Percentiles rank a stretch among this genome's conserved stretches.
phyloP scores from a whole-genome alignment of 2,113 vertebrate species.

The Festucalex cinctus region DNA sequence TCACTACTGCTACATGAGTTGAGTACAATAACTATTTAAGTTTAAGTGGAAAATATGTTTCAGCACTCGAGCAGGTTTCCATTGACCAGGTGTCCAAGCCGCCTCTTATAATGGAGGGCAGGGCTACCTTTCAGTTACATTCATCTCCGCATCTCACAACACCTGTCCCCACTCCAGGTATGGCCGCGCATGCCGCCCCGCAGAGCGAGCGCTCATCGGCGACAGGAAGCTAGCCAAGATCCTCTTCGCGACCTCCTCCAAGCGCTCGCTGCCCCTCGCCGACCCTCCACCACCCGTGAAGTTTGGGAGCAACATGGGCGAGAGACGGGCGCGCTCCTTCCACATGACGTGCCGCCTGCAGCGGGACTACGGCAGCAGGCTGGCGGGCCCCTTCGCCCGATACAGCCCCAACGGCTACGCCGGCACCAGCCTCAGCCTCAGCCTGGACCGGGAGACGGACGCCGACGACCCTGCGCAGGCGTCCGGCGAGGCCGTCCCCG shows the following conservation, averaged over 20 bases:
- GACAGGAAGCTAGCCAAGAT: constrained; percentile 34
- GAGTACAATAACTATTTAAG: too few relatives aligned
- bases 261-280: constrained; percentile 1
- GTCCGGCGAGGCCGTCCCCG: constrained; percentile 9
- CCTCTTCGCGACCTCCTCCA: constrained; percentile 13
- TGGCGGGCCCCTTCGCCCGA: constrained; percentile 45
- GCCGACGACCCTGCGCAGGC: constrained; percentile 14
- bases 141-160: constrained; percentile 35
- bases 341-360: constrained; percentile 57
- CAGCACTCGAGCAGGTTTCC: too few relatives aligned
- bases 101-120: neutral
- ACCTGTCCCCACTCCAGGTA: constrained; percentile 47
- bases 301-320: constrained; percentile 50
- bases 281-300: neutral
- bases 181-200: constrained; percentile 36
- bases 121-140: constrained; percentile 10
- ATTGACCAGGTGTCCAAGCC: constrained; percentile 4
- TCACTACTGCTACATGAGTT: too few relatives aligned
- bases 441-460: constrained; percentile 56
- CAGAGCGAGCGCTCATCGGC: constrained; percentile 26
- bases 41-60: too few relatives aligned
- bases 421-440: constrained; percentile 36
- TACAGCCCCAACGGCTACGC: constrained; percentile 60
- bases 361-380: constrained; percentile 48
- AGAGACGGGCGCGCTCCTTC: constrained; percentile 53